Evolutionary conservation across 2,797 vertebrate species (phyloP).

Genomic region (Neomorphus geoffroyi): DNA sequence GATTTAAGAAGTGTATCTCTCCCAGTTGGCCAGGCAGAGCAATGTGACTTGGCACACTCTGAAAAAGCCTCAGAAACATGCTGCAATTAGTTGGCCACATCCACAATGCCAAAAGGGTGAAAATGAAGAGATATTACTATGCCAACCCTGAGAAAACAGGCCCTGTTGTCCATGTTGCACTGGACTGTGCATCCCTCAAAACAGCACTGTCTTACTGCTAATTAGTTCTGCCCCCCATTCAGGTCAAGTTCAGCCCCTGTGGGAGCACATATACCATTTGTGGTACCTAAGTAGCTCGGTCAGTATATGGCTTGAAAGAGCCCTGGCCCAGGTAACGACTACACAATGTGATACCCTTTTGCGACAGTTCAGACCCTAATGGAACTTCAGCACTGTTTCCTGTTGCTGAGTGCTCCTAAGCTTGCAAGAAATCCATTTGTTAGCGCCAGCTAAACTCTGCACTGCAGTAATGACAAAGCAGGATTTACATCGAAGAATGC

Average conservation of each 20-base stretch:
- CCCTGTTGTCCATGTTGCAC: not conserved
- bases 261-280: not conserved
- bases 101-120: not conserved
- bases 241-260: not conserved
- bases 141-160: not conserved
- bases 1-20: not conserved
- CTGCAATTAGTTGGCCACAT: not conserved
- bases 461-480: constrained; percentile 6
- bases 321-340: not conserved
- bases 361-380: not conserved
- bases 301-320: not conserved
- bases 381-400: not conserved
- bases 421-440: not conserved
- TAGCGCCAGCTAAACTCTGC: not conserved
- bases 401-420: not conserved
- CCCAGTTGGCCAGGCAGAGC: not conserved
- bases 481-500: not conserved
- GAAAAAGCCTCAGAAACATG: not conserved
- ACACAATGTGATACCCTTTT: not conserved
- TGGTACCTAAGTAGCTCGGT: not conserved
- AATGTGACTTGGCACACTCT: not conserved
- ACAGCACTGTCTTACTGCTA: not conserved
- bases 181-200: not conserved
- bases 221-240: not conserved
- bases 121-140: not conserved